phyloP scores from a whole-genome alignment of 1,140 invertebrate species.

The Ceratoteleas bidentatus region DNA sequence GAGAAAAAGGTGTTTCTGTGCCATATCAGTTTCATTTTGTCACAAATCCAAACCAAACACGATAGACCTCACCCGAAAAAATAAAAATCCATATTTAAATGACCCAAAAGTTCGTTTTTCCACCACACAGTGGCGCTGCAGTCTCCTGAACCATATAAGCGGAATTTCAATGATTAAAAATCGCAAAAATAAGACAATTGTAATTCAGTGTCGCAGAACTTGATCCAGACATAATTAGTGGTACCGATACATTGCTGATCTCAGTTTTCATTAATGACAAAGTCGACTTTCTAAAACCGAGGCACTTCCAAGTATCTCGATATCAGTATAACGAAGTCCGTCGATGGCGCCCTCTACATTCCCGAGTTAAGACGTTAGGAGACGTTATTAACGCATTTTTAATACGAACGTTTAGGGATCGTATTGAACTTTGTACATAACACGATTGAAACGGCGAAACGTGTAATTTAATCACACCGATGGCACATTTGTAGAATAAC shows the following conservation, averaged over 20 bases:
- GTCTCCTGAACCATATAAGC: too few species aligned
- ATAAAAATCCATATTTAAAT: too few species aligned
- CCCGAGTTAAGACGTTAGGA: conserved; percentile 2
- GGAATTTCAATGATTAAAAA: too few species aligned
- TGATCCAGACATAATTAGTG: not conserved
- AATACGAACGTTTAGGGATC: conserved; percentile 20
- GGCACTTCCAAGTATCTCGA: conserved; percentile 14
- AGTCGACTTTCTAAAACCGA: not conserved
- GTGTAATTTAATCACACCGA: conserved; percentile 55
- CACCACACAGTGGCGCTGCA: too few species aligned
- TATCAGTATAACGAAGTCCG: conserved; percentile 18
- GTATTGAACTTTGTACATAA: conserved; percentile 55
- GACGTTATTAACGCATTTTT: conserved; percentile 26
- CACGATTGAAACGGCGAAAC: conserved; percentile 29
- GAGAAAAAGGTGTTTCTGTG: too few species aligned
- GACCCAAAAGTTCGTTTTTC: too few species aligned
- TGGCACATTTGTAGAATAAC: conserved; percentile 47
- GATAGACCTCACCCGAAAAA: too few species aligned
- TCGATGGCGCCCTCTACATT: conserved; percentile 9
- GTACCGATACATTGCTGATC: not conserved
- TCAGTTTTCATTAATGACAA: not conserved
- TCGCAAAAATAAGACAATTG: too few species aligned
- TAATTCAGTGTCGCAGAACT: not conserved
- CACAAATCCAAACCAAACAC: too few species aligned
- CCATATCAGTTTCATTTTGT: too few species aligned